These are phyloP conservation scores for Iphiclides podalirius DNA, from an alignment of 2,888 invertebrate species.

Conservation along the genomic window DNA sequence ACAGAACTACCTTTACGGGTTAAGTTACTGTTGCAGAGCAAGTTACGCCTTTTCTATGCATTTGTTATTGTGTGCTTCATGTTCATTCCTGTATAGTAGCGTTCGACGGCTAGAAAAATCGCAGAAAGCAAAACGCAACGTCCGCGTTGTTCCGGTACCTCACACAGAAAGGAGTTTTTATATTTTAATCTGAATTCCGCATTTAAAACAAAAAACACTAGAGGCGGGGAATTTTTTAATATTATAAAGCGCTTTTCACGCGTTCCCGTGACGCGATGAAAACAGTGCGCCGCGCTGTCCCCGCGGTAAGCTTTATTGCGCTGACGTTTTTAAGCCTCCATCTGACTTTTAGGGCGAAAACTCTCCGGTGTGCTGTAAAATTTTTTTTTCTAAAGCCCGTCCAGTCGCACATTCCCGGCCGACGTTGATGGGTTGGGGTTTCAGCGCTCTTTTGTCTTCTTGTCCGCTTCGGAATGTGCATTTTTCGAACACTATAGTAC, in stretches of 20 bases:
- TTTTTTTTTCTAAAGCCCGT: slow-evolving; percentile 17
- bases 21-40: no score
- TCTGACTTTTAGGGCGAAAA: slow-evolving; percentile 24
- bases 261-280: slow-evolving; percentile 51
- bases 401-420: slow-evolving; percentile 7
- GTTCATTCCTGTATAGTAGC: no score
- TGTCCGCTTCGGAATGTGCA: neutral
- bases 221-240: slow-evolving; percentile 56
- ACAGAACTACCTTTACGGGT: no score
- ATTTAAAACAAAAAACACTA: slow-evolving; percentile 11
- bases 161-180: no score
- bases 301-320: slow-evolving; percentile 48
- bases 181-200: no score
- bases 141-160: no score
- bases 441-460: neutral
- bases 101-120: no score
- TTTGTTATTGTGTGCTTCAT: no score
- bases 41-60: no score
- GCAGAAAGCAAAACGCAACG: no score
- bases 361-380: slow-evolving; percentile 3
- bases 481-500: slow-evolving; percentile 1
- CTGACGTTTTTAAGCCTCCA: slow-evolving; percentile 30
- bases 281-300: slow-evolving; percentile 37
- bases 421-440: slow-evolving; percentile 10
- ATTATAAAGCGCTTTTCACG: slow-evolving; percentile 61